Conservation (phyloP, 23 tunicate species). For the Trididemnum miniatum region DNA sequence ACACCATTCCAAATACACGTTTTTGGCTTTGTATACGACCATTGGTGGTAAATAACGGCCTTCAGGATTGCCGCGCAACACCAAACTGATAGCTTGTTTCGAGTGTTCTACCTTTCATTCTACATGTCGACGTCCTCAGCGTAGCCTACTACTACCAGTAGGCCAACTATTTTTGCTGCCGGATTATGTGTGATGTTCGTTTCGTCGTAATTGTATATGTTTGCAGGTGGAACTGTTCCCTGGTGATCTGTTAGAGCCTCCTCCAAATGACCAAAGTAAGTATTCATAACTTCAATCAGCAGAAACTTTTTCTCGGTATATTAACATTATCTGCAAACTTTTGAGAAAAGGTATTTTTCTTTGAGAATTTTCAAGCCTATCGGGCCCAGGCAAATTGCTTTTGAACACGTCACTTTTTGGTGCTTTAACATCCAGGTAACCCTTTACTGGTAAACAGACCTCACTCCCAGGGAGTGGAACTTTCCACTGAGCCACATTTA, state of each 20-base stretch:
- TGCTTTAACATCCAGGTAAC: neutral
- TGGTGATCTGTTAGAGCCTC: neutral
- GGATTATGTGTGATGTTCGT: constrained; percentile 28
- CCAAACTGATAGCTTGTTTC: constrained; percentile 16
- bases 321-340: constrained; percentile 17
- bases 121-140: constrained; percentile 20
- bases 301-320: neutral
- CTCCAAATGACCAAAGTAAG: constrained; percentile 20
- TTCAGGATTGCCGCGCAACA: constrained; percentile 31
- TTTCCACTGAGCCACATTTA: constrained; percentile 22
- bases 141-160: too few species aligned
- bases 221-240: neutral
- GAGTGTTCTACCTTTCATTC: constrained; percentile 14
- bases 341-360: neutral
- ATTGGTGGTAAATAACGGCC: constrained; percentile 31
- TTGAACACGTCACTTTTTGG: neutral
- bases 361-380: constrained; percentile 11
- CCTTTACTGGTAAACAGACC: neutral
- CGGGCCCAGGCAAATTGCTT: constrained; percentile 8
- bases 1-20: constrained; percentile 10
- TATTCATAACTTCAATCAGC: constrained; percentile 2
- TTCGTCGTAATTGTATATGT: constrained; percentile 30
- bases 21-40: constrained; percentile 35
- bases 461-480: constrained; percentile 18
- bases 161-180: constrained; percentile 7